Evolutionary conservation across 1,140 invertebrate species (phyloP), one percentile per base, ranked within the genome.

Genomic region (Drosophila lowei): DNA sequence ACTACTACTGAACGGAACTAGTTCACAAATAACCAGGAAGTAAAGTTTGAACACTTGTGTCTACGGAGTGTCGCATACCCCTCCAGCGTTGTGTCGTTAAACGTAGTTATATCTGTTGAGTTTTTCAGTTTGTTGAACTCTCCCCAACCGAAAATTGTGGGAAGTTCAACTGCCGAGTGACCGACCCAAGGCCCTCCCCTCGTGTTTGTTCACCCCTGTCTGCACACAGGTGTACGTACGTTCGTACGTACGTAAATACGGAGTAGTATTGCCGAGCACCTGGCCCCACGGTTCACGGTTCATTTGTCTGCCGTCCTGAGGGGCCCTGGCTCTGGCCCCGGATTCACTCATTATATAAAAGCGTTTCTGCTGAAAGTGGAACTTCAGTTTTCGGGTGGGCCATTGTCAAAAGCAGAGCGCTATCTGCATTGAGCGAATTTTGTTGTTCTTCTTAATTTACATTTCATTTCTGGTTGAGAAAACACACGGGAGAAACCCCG

Each of bases 381-480:
- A 65, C 54, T 73, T 64, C 16, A 52, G 38, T 56, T 68, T 72
- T 23, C 42, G 70, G 70, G 52, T 41, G 49, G 46, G 50, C 47
- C 53, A 47, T 42, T 42, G 71, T 42, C 71, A 23, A 25, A 25
- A 6, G 55, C 44, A 43, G 53, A 46, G 34, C 34, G 34, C 71
- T 80, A 86, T 86, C 72, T 62, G 4, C 11, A 38, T 38, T 42
- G 60, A 61, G 44, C 50, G 44, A 54, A 58, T 64, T 65, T 21
- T 50, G 49, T 44, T 62, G 60, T 18, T 34, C 34, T 56, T 55
- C 50, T 42, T 63, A 68, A 84, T 84, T 84, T 84, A 81, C 80
- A 84, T 84, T 70, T 73, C 34, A 57, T 59, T 63, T 86, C 60
- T 52, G 66, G 72, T 66, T 63, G 59, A 70, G 71, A 84, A 72